Percentiles rank a stretch among this genome's conserved stretches.
Evolutionary conservation across 2,113 vertebrate species (phyloP).

Genomic region (Stigmatopora nigra): DNA sequence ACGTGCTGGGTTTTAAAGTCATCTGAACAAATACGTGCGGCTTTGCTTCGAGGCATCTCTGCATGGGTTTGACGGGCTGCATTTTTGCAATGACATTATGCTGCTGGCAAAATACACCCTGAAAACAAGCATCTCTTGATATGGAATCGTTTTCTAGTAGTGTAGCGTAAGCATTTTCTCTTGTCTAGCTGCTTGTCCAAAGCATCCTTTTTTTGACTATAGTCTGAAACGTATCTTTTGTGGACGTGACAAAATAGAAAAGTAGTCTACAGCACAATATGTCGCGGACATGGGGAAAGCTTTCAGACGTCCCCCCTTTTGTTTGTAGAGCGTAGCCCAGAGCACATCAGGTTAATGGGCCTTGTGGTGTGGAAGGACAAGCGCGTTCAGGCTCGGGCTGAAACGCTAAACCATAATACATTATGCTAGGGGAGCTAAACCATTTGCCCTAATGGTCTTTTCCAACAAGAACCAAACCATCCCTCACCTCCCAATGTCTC

Average conservation of each 20-base stretch:
- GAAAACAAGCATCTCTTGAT: constrained; percentile 67
- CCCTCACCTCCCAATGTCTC: constrained; percentile 58
- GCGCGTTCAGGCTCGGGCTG: constrained; percentile 60
- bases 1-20: constrained; percentile 52
- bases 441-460: constrained; percentile 68
- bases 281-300: constrained; percentile 67
- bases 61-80: constrained; percentile 69
- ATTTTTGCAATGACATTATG: constrained; percentile 74
- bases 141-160: constrained; percentile 72
- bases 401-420: constrained; percentile 69
- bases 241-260: constrained; percentile 70
- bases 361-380: constrained; percentile 67
- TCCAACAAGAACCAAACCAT: constrained; percentile 65
- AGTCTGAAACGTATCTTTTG: constrained; percentile 68
- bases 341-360: constrained; percentile 68
- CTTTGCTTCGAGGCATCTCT: constrained; percentile 68
- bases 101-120: constrained; percentile 73
- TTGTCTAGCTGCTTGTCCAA: constrained; percentile 76
- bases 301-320: constrained; percentile 62
- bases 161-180: constrained; percentile 66
- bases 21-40: constrained; percentile 53
- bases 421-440: constrained; percentile 64
- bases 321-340: constrained; percentile 55
- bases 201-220: constrained; percentile 68
- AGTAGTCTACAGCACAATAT: constrained; percentile 69